phyloP scores from a whole-genome alignment of 2,113 vertebrate species.

The Myodes glareolus region DNA sequence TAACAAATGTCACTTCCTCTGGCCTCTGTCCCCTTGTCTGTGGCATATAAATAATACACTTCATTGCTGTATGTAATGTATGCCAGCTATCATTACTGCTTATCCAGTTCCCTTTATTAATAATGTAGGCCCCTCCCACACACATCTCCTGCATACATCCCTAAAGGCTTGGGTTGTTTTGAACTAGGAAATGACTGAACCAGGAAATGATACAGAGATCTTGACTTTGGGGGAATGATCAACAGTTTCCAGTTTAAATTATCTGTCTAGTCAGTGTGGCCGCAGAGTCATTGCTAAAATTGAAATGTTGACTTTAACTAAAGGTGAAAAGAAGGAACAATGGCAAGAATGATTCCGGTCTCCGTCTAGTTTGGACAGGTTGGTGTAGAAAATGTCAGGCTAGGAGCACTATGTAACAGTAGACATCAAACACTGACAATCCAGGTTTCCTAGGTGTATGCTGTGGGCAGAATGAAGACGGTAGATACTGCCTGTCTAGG shows the following conservation, averaged over 20 bases:
- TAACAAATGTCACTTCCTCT: background rate
- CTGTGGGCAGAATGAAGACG: background rate
- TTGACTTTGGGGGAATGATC: background rate
- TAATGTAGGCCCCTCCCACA: background rate
- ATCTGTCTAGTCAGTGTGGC: slow-evolving; percentile 2
- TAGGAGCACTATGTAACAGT: background rate
- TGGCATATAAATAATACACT: background rate
- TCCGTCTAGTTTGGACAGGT: background rate
- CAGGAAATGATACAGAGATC: background rate
- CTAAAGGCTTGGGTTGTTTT: background rate
- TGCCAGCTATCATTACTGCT: background rate
- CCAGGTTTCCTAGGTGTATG: background rate
- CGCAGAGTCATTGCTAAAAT: background rate
- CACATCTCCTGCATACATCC: too few species aligned
- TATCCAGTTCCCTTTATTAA: background rate
- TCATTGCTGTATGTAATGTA: background rate
- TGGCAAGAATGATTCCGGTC: slow-evolving; percentile 5
- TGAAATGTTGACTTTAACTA: slow-evolving; percentile 53
- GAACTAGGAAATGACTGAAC: background rate
- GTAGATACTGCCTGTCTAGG: background rate
- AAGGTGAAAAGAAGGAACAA: background rate
- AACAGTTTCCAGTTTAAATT: slow-evolving; percentile 42
- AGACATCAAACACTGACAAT: background rate
- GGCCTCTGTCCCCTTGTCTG: background rate
- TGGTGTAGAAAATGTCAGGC: slow-evolving; percentile 26